Percentiles rank a stretch among this genome's conserved stretches.
Conservation (phyloP, 2,888 invertebrate genomes). For the Pyrrhia umbra region DNA sequence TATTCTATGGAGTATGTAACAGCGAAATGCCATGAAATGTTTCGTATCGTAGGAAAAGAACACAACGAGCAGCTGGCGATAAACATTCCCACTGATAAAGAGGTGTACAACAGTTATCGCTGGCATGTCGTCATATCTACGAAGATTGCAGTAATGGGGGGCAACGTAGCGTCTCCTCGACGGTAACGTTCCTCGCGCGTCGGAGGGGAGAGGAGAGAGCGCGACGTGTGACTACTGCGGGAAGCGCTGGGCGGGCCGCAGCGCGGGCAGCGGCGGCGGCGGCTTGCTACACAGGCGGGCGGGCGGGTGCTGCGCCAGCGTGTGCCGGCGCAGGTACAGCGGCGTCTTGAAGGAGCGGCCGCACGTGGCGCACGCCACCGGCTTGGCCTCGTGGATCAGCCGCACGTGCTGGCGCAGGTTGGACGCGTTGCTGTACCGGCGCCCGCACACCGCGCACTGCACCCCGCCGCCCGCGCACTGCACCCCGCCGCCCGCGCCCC, state of each 20-base stretch:
- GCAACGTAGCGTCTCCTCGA: constrained; percentile 45
- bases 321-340: constrained; percentile 94
- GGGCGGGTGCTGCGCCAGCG: constrained; percentile 92
- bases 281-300: constrained; percentile 75
- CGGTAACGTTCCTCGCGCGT: constrained; percentile 48
- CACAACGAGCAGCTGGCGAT: constrained; percentile 29
- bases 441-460: constrained; percentile 92
- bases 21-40: constrained; percentile 9
- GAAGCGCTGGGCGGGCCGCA: constrained; percentile 78
- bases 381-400: constrained; percentile 93
- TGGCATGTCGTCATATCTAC: constrained; percentile 14
- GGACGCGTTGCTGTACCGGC: constrained; percentile 93
- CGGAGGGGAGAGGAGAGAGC: constrained; percentile 61
- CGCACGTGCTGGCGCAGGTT: constrained; percentile 94
- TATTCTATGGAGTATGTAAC: constrained; percentile 22
- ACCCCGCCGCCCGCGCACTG: constrained; percentile 75
- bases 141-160: constrained; percentile 19
- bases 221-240: constrained; percentile 71
- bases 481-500: constrained; percentile 68
- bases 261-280: constrained; percentile 78
- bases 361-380: constrained; percentile 92
- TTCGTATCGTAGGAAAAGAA: constrained; percentile 16
- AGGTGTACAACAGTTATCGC: constrained; percentile 26
- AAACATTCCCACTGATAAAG: constrained; percentile 31
- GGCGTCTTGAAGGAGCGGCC: constrained; percentile 94